Percentiles rank a stretch among this genome's conserved stretches.
These are phyloP conservation scores for Anastatus disparis DNA, from an alignment of 1,140 invertebrate species.

Conservation along the genomic window DNA sequence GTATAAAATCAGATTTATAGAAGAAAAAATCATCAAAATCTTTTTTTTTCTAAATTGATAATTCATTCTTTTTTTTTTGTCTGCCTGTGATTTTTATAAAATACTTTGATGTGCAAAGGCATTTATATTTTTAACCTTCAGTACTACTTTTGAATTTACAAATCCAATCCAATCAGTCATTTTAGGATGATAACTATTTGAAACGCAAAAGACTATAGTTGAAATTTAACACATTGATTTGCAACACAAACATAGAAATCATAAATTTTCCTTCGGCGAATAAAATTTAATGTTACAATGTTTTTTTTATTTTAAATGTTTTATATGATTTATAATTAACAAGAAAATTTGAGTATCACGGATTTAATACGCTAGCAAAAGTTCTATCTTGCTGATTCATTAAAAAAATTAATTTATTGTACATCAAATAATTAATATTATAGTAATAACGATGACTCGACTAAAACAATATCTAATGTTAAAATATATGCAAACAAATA, in stretches of 20 bases:
- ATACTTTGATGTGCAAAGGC: constrained; percentile 19
- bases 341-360: background rate
- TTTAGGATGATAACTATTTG: constrained; percentile 18
- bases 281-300: background rate
- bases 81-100: constrained; percentile 10
- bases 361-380: no score
- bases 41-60: no score
- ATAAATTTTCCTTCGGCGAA: background rate
- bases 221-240: no score
- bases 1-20: background rate
- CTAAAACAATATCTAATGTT: no score
- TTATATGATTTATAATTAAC: background rate
- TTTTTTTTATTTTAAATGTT: background rate
- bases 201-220: background rate
- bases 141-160: constrained; percentile 22
- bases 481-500: no score
- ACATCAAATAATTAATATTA: no score
- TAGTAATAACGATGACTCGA: no score
- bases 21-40: constrained; percentile 5
- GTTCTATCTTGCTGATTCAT: no score
- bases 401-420: no score
- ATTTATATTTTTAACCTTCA: background rate
- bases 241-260: no score
- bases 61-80: constrained; percentile 1
- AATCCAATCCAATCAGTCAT: constrained; percentile 20